These are phyloP conservation scores for Trogon melanurus DNA, from an alignment of 2,113 vertebrate genomes.

Conservation along the genomic window DNA sequence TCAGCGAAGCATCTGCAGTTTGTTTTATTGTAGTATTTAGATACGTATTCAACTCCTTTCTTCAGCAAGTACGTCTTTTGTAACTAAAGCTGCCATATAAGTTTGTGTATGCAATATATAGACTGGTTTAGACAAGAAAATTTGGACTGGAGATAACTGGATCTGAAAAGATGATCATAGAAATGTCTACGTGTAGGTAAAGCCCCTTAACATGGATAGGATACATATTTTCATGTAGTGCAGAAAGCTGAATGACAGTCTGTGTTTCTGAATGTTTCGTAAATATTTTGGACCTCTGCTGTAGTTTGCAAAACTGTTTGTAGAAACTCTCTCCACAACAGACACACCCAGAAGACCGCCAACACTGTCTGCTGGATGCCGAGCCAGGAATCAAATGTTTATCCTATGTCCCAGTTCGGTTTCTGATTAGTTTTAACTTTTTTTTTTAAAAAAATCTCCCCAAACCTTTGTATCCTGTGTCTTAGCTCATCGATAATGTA, in stretches of 20 bases:
- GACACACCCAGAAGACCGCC: background rate
- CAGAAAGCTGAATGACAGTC: background rate
- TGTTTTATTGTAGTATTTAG: background rate
- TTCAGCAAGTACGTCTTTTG: background rate
- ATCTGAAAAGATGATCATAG: background rate
- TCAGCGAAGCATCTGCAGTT: background rate
- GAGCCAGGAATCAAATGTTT: background rate
- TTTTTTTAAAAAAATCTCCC: background rate
- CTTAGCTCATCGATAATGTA: background rate
- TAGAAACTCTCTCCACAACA: constrained; percentile 1
- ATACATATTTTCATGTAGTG: background rate
- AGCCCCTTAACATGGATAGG: background rate
- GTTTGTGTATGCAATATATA: background rate
- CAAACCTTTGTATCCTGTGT: background rate
- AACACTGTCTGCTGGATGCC: background rate
- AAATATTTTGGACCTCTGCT: constrained; percentile 16
- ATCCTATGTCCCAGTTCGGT: background rate
- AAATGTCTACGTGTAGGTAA: background rate
- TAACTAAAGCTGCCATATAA: background rate
- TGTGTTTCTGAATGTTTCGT: background rate
- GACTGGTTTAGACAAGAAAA: background rate
- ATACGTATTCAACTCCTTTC: background rate
- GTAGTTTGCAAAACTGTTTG: constrained; percentile 2
- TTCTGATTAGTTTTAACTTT: background rate
- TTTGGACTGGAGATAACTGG: background rate